Percentiles rank a stretch among this genome's conserved stretches.
Conservation (phyloP, 2,113 vertebrate species). For the Ceyx margarethae region DNA sequence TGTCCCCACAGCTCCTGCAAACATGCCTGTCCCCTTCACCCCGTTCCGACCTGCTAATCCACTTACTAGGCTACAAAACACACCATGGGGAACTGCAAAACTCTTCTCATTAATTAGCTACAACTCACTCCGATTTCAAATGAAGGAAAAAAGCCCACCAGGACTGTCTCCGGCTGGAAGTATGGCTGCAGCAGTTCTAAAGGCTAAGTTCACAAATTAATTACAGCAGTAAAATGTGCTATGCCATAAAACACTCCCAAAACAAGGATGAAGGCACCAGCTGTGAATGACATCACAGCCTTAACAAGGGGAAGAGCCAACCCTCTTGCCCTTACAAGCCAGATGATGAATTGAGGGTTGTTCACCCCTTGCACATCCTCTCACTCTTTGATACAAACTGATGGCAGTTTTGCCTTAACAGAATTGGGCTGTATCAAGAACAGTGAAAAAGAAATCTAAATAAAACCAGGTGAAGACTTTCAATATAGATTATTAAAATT, state of each 20-base stretch:
- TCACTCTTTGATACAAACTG: not conserved
- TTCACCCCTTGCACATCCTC: not conserved
- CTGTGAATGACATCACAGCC: conserved; percentile 3
- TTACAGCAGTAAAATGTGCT: conserved; percentile 47
- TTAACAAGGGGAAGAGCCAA: not conserved
- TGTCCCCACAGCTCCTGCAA: not conserved
- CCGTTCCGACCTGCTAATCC: not conserved
- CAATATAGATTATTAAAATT: conserved; percentile 5
- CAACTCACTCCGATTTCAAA: not conserved
- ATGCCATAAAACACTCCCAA: not conserved
- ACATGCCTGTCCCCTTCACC: not conserved
- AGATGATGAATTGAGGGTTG: not conserved
- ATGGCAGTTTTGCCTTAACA: not conserved
- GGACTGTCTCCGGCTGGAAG: not conserved
- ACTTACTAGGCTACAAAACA: not conserved
- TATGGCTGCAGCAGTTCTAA: not conserved
- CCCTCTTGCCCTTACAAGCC: not conserved
- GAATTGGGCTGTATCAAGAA: not conserved
- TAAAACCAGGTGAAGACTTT: conserved; percentile 10
- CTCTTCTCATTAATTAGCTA: conserved; percentile 11
- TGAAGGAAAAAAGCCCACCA: not conserved
- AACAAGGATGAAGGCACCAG: not conserved
- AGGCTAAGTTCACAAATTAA: conserved; percentile 57
- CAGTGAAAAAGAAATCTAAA: conserved; percentile 18
- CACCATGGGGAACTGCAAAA: not conserved